phyloP scores from a whole-genome alignment of 2,888 invertebrate genomes.

The Zelleria hepariella region DNA sequence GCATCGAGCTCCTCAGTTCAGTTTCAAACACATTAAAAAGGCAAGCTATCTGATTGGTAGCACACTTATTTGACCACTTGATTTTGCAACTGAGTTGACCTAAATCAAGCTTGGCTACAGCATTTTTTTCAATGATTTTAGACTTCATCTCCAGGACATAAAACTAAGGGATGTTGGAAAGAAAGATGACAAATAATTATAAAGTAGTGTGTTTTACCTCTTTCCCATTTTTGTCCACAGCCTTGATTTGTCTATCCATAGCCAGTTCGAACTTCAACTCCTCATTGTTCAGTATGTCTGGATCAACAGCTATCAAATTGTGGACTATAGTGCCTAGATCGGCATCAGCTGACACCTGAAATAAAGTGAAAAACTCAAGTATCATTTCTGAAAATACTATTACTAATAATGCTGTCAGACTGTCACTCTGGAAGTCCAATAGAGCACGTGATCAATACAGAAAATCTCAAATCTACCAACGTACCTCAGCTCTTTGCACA shows the following conservation, averaged over 20 bases:
- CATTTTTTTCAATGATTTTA: no score
- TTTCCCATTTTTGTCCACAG: conserved; percentile 87
- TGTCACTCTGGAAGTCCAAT: background rate
- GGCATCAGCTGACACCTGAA: conserved; percentile 82
- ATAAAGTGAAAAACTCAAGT: background rate
- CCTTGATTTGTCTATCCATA: conserved; percentile 79
- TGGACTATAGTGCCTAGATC: conserved; percentile 79
- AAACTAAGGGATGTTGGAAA: no score
- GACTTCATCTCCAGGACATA: no score
- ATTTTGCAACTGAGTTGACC: no score
- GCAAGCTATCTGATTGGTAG: no score
- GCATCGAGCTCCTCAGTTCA: no score
- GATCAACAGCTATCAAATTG: conserved; percentile 81
- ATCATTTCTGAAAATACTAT: background rate
- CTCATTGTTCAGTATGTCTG: conserved; percentile 80
- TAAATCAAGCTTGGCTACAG: no score
- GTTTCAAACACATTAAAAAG: no score
- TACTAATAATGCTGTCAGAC: background rate
- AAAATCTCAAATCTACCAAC: no score
- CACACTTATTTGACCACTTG: no score
- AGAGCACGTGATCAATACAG: background rate
- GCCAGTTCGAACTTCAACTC: conserved; percentile 76
- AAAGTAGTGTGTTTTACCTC: conserved; percentile 54
- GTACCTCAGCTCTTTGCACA: conserved; percentile 82
- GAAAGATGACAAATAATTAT: background rate